Evolutionary conservation across 2,797 vertebrate species (phyloP).

Genomic region (Chelmon rostratus): DNA sequence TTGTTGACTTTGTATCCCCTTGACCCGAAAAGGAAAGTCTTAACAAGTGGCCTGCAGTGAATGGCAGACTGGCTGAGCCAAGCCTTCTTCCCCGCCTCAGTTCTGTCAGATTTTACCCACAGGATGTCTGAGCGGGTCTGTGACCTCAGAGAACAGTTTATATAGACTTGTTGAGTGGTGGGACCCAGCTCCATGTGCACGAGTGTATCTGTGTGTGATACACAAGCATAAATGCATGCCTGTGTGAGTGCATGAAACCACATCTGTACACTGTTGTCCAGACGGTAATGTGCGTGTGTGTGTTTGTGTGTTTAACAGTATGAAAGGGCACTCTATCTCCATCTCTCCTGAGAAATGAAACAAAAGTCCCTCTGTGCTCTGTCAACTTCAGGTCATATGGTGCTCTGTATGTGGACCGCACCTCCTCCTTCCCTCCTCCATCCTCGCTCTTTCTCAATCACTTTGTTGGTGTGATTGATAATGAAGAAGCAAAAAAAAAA

Average conservation of each 20-base stretch:
- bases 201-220: conserved; percentile 21
- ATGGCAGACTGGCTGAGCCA: not conserved
- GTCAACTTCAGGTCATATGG: conserved; percentile 58
- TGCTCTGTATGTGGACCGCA: conserved; percentile 57
- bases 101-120: conserved; percentile 20
- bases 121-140: conserved; percentile 19
- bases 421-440: conserved; percentile 25
- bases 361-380: conserved; percentile 75
- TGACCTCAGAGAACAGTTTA: conserved; percentile 31
- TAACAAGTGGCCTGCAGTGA: not conserved
- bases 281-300: conserved; percentile 26
- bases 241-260: conserved; percentile 32
- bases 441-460: conserved; percentile 25
- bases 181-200: conserved; percentile 11
- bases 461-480: conserved; percentile 40
- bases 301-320: conserved; percentile 50
- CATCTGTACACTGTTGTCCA: conserved; percentile 51
- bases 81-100: not conserved
- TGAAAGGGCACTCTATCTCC: conserved; percentile 65
- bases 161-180: conserved; percentile 4
- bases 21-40: not conserved
- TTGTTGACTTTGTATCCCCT: conserved; percentile 10
- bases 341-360: conserved; percentile 61
- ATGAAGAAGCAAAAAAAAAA: not conserved
- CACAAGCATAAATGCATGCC: conserved; percentile 28